A percentile compares a stretch with the other conserved stretches of the same genome.
Conservation (phyloP, 2,888 invertebrate genomes). For the Cremastinae sp. region DNA sequence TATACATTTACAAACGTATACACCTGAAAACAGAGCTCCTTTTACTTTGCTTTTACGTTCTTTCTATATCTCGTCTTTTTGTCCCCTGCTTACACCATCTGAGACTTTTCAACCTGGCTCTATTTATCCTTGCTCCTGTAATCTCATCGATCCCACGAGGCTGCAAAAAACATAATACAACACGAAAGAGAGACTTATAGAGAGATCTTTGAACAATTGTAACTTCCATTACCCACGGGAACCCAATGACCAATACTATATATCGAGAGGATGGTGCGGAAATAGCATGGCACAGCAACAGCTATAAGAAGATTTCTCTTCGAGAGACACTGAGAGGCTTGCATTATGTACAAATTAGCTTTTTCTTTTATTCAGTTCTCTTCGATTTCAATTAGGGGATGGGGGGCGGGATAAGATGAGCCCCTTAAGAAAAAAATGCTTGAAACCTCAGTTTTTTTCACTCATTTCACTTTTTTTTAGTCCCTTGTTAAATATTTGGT, state of each 20-base stretch:
- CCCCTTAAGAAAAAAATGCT: no score
- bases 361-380: conserved; percentile 28
- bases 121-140: conserved; percentile 57
- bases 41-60: conserved; percentile 28
- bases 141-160: conserved; percentile 55
- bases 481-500: no score
- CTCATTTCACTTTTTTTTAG: no score
- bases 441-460: no score
- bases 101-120: conserved; percentile 46
- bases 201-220: conserved; percentile 59
- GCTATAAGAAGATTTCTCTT: conserved; percentile 12
- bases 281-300: conserved; percentile 21
- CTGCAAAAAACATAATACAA: conserved; percentile 1
- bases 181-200: conserved; percentile 23
- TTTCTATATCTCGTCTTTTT: conserved; percentile 15
- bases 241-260: conserved; percentile 40
- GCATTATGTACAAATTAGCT: conserved; percentile 5
- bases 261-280: conserved; percentile 50
- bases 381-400: no score
- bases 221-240: conserved; percentile 58
- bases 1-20: no score
- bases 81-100: conserved; percentile 32
- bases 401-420: no score
- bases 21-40: conserved; percentile 39
- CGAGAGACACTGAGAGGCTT: conserved; percentile 25